Evolutionary conservation across 2,888 invertebrate species (phyloP).

Genomic region (Conomelus anceps): DNA sequence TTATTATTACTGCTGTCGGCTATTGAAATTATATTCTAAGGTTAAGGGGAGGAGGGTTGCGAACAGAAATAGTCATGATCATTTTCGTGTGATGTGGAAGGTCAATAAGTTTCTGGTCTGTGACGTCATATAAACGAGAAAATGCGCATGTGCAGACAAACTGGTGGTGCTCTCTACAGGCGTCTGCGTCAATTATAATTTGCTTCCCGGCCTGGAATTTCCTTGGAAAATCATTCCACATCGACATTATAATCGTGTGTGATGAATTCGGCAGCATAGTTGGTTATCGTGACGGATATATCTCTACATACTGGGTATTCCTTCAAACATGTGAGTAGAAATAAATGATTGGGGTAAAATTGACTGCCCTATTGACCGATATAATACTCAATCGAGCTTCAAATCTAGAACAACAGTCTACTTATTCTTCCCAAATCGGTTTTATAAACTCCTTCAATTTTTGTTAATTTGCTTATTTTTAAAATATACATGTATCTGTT

Average conservation of each 20-base stretch:
- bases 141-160: neutral
- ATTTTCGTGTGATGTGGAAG: neutral
- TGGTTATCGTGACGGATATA: neutral
- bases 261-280: neutral
- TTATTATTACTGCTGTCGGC: neutral
- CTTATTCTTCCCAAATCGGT: too few relatives aligned
- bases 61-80: neutral
- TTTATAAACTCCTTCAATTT: too few relatives aligned
- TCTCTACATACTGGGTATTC: neutral
- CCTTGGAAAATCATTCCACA: neutral
- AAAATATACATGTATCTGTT: too few relatives aligned
- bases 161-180: neutral
- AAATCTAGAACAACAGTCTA: too few relatives aligned
- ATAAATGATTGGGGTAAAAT: neutral
- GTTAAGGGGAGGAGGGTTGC: neutral
- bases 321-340: neutral
- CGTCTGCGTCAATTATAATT: neutral
- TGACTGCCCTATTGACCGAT: neutral
- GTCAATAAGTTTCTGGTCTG: neutral
- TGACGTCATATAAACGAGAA: neutral
- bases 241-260: neutral
- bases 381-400: too few relatives aligned
- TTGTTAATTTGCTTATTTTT: too few relatives aligned
- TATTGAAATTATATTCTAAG: neutral
- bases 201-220: neutral